Evolutionary conservation across 2,113 vertebrate genomes (phyloP).

Genomic region (Perca schrenkii): DNA sequence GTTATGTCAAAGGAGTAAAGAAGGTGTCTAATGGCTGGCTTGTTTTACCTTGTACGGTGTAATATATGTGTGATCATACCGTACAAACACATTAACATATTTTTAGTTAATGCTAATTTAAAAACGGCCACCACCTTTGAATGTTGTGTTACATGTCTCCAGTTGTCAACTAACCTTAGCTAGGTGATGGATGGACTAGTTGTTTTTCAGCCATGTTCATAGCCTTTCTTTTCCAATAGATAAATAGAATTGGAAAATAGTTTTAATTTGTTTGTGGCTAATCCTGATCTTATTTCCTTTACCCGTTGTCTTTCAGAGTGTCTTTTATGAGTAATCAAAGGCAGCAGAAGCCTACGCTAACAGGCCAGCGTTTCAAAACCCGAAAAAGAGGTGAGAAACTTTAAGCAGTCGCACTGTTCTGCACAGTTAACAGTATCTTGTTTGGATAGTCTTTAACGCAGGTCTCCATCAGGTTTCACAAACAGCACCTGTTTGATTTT

Average conservation of each 20-base stretch:
- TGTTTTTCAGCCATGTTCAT: neutral
- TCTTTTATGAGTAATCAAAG: slow-evolving; percentile 99
- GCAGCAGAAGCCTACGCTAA: slow-evolving; percentile 99
- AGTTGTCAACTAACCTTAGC: neutral
- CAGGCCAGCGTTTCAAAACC: slow-evolving; percentile 99
- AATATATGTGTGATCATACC: neutral
- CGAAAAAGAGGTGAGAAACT: slow-evolving; percentile 92
- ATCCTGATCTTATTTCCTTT: neutral
- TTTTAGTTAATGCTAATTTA: neutral
- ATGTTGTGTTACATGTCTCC: neutral
- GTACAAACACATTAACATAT: neutral
- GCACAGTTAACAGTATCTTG: neutral
- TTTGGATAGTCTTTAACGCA: neutral
- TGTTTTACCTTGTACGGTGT: neutral
- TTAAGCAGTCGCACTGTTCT: neutral
- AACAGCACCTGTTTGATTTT: neutral
- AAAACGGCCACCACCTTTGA: neutral
- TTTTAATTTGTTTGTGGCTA: neutral
- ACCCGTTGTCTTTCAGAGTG: slow-evolving; percentile 80
- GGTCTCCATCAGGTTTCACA: neutral
- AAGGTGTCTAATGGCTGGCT: neutral
- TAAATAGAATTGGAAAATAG: neutral
- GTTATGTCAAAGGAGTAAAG: neutral
- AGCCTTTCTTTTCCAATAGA: neutral
- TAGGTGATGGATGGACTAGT: neutral